Base-by-base conservation (phyloP, 2,888 invertebrate genomes). In the Heliconius sara region DNA sequence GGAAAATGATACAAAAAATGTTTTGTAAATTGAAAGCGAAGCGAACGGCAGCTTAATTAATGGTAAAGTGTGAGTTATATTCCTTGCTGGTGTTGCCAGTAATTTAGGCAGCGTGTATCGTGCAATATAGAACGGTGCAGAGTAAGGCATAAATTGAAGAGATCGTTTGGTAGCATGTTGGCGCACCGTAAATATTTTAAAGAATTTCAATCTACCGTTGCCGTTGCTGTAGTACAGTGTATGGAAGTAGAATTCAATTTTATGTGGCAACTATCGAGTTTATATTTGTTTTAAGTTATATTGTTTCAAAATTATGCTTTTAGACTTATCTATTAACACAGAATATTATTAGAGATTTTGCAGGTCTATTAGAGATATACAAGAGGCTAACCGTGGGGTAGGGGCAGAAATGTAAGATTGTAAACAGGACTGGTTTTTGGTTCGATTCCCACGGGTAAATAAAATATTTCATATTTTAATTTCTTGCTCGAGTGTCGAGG, bases 1-100 rank as follows among this genome's bases (percentile, higher is more conserved):
- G 86, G 86, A 89, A 88, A 87, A 89, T 86, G 86, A 88, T 89
- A 91, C 89, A 89, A 91, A 89, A 91, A 91, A 90, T 89, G 89
- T 89, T 88, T 34, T 86, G 89, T 86, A 88, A 90, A 91, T 90
- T 89, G 87, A 86, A 88, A 85, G 86, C 85, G 85, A 88, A 88
- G 84, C 84, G 81, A 52, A 52, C 19, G 19, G 19, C 74, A 82
- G 82, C 84, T 85, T 86, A 87, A 86, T 83, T 84, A 84, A 84
- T 78, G 82, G 74, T 82, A 77, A 81, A 81, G 80, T 81, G 83
- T 83, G 84, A 84, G 81, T 83, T 83, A 84, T 84, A 82, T 83
- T 81, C 82, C 76, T 80, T 81, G 72, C 83, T 81, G 79, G 82
- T 79, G 79, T 79, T 80, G 80, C 79, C 82, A 79, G 82, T 83